phyloP scores from a whole-genome alignment of 2,888 invertebrate genomes.

The Lutraria lutraria region DNA sequence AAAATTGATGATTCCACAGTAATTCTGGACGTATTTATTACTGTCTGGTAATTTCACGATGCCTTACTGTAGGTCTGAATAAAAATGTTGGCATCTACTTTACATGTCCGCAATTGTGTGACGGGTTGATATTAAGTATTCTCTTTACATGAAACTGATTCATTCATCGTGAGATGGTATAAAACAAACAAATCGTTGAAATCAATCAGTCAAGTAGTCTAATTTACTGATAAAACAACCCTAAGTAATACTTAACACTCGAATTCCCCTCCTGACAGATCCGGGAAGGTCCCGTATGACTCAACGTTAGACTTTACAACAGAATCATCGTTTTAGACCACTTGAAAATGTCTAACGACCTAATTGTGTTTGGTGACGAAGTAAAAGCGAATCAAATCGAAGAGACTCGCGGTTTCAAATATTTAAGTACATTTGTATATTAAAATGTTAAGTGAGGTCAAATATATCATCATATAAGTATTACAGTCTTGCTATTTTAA shows the following conservation, averaged over 20 bases:
- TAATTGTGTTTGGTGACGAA: background rate
- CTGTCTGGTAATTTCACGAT: no score
- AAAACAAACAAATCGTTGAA: slow-evolving; percentile 19
- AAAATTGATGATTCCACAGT: no score
- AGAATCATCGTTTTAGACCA: background rate
- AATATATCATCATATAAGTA: background rate
- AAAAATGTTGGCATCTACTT: no score
- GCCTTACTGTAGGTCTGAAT: no score
- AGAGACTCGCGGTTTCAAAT: background rate
- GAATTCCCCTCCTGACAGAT: background rate
- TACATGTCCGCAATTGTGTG: no score
- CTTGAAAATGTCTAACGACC: background rate
- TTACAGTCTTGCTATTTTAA: background rate
- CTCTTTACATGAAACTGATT: background rate
- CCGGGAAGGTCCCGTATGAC: slow-evolving; percentile 16
- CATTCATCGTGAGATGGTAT: background rate
- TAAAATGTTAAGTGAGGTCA: background rate
- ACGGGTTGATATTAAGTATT: no score
- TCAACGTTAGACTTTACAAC: background rate
- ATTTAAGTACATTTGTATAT: background rate
- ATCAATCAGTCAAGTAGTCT: background rate
- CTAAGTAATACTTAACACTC: background rate
- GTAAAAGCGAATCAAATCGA: background rate
- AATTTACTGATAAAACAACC: background rate
- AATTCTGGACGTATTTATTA: no score